Evolutionary conservation across 2,888 invertebrate genomes (phyloP), one percentile per base, ranked within the genome.

Genomic region (Drosophila atroscutellata): DNA sequence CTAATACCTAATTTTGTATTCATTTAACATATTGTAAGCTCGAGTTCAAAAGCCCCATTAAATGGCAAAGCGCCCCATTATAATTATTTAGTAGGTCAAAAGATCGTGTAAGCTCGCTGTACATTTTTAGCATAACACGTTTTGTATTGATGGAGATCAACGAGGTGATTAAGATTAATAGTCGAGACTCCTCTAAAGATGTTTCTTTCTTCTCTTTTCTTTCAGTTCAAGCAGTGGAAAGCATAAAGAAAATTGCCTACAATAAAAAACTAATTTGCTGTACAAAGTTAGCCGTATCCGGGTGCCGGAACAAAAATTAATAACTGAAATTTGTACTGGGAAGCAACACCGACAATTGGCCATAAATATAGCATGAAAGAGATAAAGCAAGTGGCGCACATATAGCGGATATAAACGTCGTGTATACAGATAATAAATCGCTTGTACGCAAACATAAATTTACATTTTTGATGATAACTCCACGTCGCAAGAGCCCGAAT

Each of bases 401-500:
- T 28, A 51, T 32, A 57, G 47, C 26, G 58, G 52, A n/a, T 24
- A 55, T 36, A 47, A 26, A 32, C 30, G 37, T 18, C 47, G 55
- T 54, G 37, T 49, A 42, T 20, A 56, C 49, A 52, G 78, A 78
- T 74, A 86, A 87, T 89, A 87, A 90, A 90, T 87, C 82, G 84
- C 65, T 58, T 54, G 66, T 75, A 71, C 61, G 75, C 56, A 77
- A 81, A 87, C 89, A 87, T 90, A 87, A 87, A 87, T 87, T 87
- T 89, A 80, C 78, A 87, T 87, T 84, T 90, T 87, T 89, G 86
- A 87, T 87, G 89, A 86, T 86, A 75, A 87, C 76, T 87, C 83
- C 55, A 50, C 37, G 26, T 30, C 39, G 59, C 39, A 20, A 26
- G 18, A 50, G 11, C 50, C 49, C 49, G 47, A 47, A 24, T 47